Percentiles rank a stretch among this genome's conserved stretches.
Evolutionary conservation across 2,888 invertebrate species (phyloP).

Genomic region (Meganola albula): DNA sequence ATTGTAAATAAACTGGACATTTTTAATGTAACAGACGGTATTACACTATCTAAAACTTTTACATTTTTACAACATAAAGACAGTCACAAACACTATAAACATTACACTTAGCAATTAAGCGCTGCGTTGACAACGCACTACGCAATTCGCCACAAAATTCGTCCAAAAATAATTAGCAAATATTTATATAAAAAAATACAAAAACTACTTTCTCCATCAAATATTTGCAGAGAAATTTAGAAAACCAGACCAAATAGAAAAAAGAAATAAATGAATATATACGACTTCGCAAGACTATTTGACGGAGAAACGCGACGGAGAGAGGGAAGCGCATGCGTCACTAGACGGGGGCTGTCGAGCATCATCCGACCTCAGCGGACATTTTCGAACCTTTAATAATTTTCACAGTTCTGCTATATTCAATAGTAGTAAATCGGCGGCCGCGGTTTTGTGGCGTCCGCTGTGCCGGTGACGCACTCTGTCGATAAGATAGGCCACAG

Average conservation of each 20-base stretch:
- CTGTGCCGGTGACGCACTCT: constrained; percentile 53
- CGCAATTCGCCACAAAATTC: constrained; percentile 34
- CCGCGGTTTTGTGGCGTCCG: constrained; percentile 70
- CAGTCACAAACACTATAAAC: constrained; percentile 49
- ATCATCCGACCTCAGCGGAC: constrained; percentile 61
- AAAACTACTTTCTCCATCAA: constrained; percentile 40
- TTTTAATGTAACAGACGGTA: constrained; percentile 51
- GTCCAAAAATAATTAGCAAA: constrained; percentile 26
- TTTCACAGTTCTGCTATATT: constrained; percentile 70
- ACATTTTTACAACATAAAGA: constrained; percentile 41
- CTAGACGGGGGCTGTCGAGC: constrained; percentile 31
- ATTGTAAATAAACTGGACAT: constrained; percentile 25
- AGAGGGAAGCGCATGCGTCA: constrained; percentile 29
- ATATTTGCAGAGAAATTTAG: constrained; percentile 54
- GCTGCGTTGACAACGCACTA: constrained; percentile 37
- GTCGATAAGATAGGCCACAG: too few relatives aligned
- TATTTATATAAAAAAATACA: constrained; percentile 16
- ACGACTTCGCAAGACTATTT: constrained; percentile 50
- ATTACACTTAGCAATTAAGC: constrained; percentile 62
- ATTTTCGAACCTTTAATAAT: constrained; percentile 70
- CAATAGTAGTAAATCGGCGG: constrained; percentile 62
- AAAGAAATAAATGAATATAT: constrained; percentile 25
- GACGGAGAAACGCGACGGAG: constrained; percentile 40
- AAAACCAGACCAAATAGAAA: constrained; percentile 27
- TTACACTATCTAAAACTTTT: constrained; percentile 46